Base-by-base conservation (phyloP, 2,797 vertebrate genomes). In the Hapalemur alaotrensis region DNA sequence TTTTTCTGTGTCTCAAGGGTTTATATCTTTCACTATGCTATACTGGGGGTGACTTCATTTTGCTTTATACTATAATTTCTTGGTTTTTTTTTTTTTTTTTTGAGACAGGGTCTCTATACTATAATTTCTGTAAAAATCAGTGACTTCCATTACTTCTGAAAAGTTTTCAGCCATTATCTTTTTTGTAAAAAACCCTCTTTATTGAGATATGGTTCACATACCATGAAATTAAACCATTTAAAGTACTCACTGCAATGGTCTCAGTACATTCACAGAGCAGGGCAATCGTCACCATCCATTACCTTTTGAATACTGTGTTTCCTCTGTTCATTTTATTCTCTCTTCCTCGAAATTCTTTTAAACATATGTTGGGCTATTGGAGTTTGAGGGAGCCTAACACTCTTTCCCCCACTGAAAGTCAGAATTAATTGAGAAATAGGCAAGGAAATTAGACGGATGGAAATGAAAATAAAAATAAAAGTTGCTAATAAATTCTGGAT, bases 401-500 rank as follows among this genome's bases (percentile, higher is more conserved):
- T 7, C 76, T 76, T 87, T 38, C 15, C 25, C n/a, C 9, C 23
- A 85, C 10, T 72, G 78, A 82, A 88, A 94, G 41, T 93, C 88
- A 94, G 67, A 89, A 96, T 57, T 92, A 79, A 94, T 59, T 93
- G 79, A 92, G 81, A 95, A 41, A 75, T 57, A 70, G 35, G 80
- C 63, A 97, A 97, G 93, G 46, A 94, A 92, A 94, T 83, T 76
- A 94, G 65, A 89, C 50, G 86, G 69, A 96, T 43, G 54, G 52
- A 91, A 94, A 96, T 43, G 54, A 48, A 91, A 93, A 89, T 65
- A 65, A 17, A 65, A 65, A 65, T n/a, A 96, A 93, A 91, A 86
- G 93, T 91, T 85, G 92, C 79, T 87, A 95, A 95, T 95, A 89
- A 95, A 83, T 75, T 46, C 52, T 94, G 35, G 63, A 41, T 93